Percentiles rank a stretch among this genome's conserved stretches.
These are phyloP conservation scores for Tympanoctomys barrerae DNA, from an alignment of 2,797 vertebrate genomes.

Conservation along the genomic window DNA sequence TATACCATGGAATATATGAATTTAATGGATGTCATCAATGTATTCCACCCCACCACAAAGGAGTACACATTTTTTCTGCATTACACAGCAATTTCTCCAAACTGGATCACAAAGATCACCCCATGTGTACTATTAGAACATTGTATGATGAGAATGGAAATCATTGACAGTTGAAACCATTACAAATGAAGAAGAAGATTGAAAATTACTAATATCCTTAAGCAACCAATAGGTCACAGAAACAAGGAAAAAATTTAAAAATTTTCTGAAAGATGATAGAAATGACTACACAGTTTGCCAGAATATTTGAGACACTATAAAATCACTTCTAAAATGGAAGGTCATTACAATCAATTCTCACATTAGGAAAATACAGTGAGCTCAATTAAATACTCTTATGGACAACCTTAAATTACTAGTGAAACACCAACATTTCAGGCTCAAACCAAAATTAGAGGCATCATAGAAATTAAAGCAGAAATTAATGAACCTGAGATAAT, in stretches of 20 bases:
- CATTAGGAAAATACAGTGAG: not conserved
- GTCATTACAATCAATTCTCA: not conserved
- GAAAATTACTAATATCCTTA: not conserved
- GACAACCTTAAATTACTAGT: not conserved
- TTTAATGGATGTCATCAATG: not conserved
- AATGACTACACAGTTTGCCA: not conserved
- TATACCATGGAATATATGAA: not conserved
- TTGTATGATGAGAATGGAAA: not conserved
- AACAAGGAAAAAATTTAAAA: not conserved
- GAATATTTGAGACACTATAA: not conserved
- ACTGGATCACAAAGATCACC: not conserved
- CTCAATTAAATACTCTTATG: not conserved
- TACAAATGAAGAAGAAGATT: not conserved
- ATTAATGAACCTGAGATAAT: not conserved
- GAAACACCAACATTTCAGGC: not conserved
- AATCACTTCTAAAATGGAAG: not conserved
- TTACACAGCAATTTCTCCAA: not conserved
- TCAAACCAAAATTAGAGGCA: not conserved
- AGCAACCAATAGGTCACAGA: not conserved
- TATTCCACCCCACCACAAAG: not conserved
- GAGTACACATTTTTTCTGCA: not conserved
- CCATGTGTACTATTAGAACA: not conserved
- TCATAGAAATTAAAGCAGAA: not conserved
- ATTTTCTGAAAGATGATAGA: not conserved
- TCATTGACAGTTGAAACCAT: not conserved